Conservation (phyloP, 2,797 vertebrate genomes). For the Cygnus olor region DNA sequence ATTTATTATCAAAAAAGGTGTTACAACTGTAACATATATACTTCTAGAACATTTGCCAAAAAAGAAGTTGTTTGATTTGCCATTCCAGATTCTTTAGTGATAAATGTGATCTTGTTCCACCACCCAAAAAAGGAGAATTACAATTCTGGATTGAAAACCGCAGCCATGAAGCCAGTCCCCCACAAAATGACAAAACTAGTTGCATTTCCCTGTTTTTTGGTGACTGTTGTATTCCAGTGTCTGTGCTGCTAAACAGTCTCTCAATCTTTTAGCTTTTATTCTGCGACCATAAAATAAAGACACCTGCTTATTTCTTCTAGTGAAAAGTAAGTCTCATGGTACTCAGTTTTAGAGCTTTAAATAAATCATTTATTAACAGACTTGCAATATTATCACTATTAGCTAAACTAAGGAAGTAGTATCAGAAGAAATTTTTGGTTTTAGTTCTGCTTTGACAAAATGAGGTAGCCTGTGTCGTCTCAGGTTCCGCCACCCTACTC, state of each 20-base stretch:
- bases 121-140: neutral
- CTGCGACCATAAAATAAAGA: neutral
- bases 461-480: accelerated
- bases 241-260: neutral
- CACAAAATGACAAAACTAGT: neutral
- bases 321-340: neutral
- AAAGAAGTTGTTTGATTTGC: neutral
- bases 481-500: neutral
- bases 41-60: neutral
- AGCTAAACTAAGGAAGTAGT: neutral
- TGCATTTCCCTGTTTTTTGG: neutral
- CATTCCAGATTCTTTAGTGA: neutral
- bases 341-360: neutral
- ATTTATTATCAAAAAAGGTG: neutral
- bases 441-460: neutral
- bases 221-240: neutral
- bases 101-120: neutral
- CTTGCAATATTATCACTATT: neutral
- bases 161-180: neutral
- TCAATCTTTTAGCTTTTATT: neutral
- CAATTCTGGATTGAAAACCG: neutral
- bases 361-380: neutral
- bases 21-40: neutral
- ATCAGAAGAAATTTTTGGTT: neutral
- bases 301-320: neutral